Conservation (phyloP, 2,113 vertebrate species). For the Nicator chloris region DNA sequence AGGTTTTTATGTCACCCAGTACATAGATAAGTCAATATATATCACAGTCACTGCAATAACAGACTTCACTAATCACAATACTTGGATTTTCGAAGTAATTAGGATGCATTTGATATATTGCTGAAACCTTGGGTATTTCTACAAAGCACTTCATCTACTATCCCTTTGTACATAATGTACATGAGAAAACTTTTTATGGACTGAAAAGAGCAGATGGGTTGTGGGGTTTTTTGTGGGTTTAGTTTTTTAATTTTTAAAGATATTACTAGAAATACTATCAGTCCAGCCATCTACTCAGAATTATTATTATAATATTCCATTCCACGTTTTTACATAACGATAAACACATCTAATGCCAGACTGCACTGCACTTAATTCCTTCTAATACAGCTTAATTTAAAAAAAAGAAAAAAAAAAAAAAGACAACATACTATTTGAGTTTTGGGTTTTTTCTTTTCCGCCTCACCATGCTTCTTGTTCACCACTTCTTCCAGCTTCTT, state of each 20-base stretch:
- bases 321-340: neutral
- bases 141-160: neutral
- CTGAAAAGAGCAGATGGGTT: neutral
- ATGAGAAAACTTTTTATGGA: neutral
- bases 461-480: constrained; percentile 96
- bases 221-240: neutral
- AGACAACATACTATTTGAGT: constrained; percentile 89
- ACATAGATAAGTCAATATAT: neutral
- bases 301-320: neutral
- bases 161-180: neutral
- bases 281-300: neutral
- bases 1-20: neutral
- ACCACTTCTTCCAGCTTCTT: constrained; percentile 98
- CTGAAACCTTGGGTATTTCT: neutral
- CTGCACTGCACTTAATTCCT: neutral
- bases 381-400: constrained; percentile 14
- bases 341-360: neutral
- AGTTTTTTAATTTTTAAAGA: neutral
- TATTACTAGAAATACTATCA: neutral
- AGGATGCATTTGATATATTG: neutral
- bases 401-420: constrained; percentile 11
- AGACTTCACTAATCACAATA: neutral
- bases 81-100: neutral
- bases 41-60: neutral
- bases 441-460: constrained; percentile 97